A percentile compares a stretch with the other conserved stretches of the same genome.
Evolutionary conservation across 2,113 vertebrate genomes (phyloP).

Genomic region (Martes martes): DNA sequence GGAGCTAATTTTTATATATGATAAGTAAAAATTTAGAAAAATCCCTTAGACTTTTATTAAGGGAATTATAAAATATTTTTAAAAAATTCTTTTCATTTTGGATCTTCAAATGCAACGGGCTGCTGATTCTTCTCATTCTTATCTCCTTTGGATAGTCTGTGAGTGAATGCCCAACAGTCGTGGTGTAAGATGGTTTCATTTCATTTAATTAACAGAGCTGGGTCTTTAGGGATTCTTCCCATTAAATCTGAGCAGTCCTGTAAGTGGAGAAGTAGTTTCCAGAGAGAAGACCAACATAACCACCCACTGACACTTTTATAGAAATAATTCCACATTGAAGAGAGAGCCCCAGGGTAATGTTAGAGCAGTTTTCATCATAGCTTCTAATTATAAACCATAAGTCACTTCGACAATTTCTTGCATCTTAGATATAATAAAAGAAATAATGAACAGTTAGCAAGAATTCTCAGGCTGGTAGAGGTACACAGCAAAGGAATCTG

Average conservation of each 20-base stretch:
- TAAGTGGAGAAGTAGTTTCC: slow-evolving; percentile 3
- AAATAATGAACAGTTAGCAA: slow-evolving; percentile 34
- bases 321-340: background rate
- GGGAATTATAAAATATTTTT: background rate
- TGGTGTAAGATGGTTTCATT: background rate
- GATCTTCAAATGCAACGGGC: background rate
- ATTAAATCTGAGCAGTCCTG: background rate
- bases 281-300: slow-evolving; percentile 32
- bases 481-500: background rate
- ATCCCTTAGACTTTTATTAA: background rate
- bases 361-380: slow-evolving; percentile 50
- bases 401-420: slow-evolving; percentile 41
- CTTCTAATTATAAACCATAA: slow-evolving; percentile 69
- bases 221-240: slow-evolving; percentile 51
- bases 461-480: slow-evolving; percentile 3
- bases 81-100: background rate
- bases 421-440: slow-evolving; percentile 50
- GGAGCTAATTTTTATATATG: background rate
- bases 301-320: slow-evolving; percentile 1
- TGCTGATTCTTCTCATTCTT: background rate
- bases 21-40: background rate
- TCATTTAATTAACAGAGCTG: slow-evolving; percentile 65
- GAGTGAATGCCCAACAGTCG: background rate
- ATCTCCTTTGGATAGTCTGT: background rate
- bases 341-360: slow-evolving; percentile 29